Evolutionary conservation across 23 tunicate species (phyloP), one percentile per base, ranked within the genome.

Genomic region (Trididemnum miniatum): DNA sequence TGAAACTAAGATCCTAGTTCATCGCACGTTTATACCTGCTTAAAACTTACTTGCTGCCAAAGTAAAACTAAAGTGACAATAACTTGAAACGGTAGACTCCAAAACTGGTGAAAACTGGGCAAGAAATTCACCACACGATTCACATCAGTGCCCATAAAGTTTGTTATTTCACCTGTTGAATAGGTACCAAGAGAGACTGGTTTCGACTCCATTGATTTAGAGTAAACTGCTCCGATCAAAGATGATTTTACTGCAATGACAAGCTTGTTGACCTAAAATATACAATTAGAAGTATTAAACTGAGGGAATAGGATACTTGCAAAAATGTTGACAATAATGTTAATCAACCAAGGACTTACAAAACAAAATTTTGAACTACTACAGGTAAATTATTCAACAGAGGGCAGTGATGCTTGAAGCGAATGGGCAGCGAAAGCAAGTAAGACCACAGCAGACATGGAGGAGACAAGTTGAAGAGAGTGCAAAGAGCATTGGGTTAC

Each of bases 31-130:
- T n/a, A n/a, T n/a, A n/a, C n/a, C n/a, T n/a, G n/a, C n/a, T n/a
- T n/a, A 67, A 67, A 52, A 35, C 52, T 18, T 67, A 92, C 93
- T 87, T 95, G 99, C 15, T 36, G 33, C 50, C 90, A 90, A 0
- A 95, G 86, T n/a, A 95, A 79, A 59, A 72, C 63, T 40, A 95
- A 71, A 32, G 95, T 86, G n/a, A 86, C 80, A 34, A 80, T 83
- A 71, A 89, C 96, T 95, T 95, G 99, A 51, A 89, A 82, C 9
- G 99, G 99, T 22, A 95, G 71, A 83, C 99, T 86, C 99, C 99
- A 95, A 64, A 95, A 86, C 84, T 90, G 92, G 59, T 95, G 99
- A 72, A 95, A 95, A 86, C 95, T 95, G 3, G 89, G 80, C 59
- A 82, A 83, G 38, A 90, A 87, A 80, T 90, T 90, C 9, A 90